These are phyloP conservation scores for Aurelia sp. DNA, from an alignment of 30 jellyfish, hydroid and myxozoan species.

Conservation along the genomic window DNA sequence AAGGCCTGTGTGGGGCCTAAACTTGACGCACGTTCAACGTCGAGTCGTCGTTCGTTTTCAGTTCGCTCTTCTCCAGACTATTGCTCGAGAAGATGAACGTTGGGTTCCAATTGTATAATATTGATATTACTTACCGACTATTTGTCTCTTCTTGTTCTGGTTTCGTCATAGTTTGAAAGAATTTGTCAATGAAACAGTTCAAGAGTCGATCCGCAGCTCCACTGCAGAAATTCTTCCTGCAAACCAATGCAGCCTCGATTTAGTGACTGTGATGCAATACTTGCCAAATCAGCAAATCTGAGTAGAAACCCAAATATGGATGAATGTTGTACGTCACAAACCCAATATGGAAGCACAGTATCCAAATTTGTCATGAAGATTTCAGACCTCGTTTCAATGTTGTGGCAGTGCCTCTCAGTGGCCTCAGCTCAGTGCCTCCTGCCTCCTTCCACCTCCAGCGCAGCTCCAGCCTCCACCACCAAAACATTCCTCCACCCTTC, in stretches of 20 bases:
- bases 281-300: constrained; percentile 33
- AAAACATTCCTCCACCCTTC: too few relatives aligned
- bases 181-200: too few relatives aligned
- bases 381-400: not conserved
- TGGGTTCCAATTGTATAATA: not conserved
- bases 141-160: constrained; percentile 45
- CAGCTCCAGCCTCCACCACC: too few relatives aligned
- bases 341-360: constrained; percentile 9
- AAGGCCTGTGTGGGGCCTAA: too few relatives aligned
- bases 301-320: not conserved
- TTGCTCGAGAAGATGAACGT: too few relatives aligned
- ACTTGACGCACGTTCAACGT: not conserved
- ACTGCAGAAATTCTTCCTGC: too few relatives aligned
- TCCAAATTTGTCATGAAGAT: constrained; percentile 6
- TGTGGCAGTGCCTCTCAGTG: too few relatives aligned
- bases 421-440: too few relatives aligned
- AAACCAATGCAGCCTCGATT: constrained; percentile 19
- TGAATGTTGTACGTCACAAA: too few relatives aligned
- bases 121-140: constrained; percentile 15
- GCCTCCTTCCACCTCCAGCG: too few relatives aligned
- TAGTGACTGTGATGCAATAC: constrained; percentile 31
- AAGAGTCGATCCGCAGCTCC: not conserved
- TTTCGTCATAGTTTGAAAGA: constrained; percentile 52
- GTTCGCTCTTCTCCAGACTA: not conserved
- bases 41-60: not conserved